phyloP scores from a whole-genome alignment of 2,888 invertebrate species.

The Phengaris arion region DNA sequence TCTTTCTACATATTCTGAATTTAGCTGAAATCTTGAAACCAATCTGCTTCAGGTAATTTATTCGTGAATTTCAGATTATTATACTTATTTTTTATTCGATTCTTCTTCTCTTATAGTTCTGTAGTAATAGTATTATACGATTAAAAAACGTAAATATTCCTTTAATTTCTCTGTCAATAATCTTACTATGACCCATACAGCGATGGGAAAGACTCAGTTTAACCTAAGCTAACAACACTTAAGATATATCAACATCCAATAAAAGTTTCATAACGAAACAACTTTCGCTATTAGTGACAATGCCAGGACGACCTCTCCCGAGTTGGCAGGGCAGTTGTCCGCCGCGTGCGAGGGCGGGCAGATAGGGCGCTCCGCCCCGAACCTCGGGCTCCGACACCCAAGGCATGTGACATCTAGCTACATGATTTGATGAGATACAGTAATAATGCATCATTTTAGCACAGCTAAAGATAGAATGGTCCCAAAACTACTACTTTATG shows the following conservation, averaged over 20 bases:
- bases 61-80: no score
- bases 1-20: background rate
- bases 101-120: no score
- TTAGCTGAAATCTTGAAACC: background rate
- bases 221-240: background rate
- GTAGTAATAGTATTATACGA: no score
- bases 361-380: conserved; percentile 53
- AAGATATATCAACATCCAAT: background rate
- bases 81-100: no score
- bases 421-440: conserved; percentile 20
- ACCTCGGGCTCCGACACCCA: conserved; percentile 61
- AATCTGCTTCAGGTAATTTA: no score
- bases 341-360: conserved; percentile 34
- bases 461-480: no score
- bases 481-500: no score
- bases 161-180: no score
- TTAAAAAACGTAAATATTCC: no score
- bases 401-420: conserved; percentile 42
- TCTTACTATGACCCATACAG: no score
- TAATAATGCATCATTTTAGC: background rate
- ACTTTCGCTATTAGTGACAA: conserved; percentile 34
- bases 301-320: conserved; percentile 32
- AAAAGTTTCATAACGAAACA: background rate
- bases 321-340: conserved; percentile 34
- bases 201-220: no score